Conservation (phyloP, 2,113 vertebrate species). For the Bubo bubo region DNA sequence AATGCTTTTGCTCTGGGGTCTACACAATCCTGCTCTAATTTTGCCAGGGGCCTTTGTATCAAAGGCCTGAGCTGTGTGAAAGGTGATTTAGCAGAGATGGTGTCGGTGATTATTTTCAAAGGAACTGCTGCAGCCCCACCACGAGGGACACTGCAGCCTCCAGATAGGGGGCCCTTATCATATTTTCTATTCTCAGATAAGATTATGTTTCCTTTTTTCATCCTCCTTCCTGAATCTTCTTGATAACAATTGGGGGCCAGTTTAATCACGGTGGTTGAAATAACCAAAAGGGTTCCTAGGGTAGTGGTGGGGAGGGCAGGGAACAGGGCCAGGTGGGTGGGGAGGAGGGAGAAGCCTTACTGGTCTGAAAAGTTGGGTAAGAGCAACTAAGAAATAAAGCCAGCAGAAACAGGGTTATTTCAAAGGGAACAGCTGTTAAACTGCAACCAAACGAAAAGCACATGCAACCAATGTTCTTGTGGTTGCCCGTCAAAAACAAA, state of each 20-base stretch:
- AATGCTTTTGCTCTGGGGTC: conserved; percentile 64
- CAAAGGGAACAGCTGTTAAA: conserved; percentile 65
- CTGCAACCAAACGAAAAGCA: conserved; percentile 57
- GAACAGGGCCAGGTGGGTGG: conserved; percentile 34
- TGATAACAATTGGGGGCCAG: conserved; percentile 73
- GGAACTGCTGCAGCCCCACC: conserved; percentile 73
- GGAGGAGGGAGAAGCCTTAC: conserved; percentile 2
- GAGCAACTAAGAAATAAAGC: conserved; percentile 31
- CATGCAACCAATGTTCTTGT: conserved; percentile 44
- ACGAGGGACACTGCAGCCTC: conserved; percentile 73
- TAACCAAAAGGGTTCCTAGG: conserved; percentile 56
- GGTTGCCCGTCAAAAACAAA: conserved; percentile 22
- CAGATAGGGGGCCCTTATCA: conserved; percentile 76
- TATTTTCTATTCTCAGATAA: conserved; percentile 77
- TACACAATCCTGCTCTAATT: conserved; percentile 71
- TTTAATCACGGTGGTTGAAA: conserved; percentile 69
- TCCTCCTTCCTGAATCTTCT: conserved; percentile 75
- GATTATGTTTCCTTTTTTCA: conserved; percentile 75
- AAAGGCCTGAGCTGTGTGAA: conserved; percentile 74
- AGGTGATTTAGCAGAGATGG: conserved; percentile 77
- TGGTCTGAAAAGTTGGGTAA: conserved; percentile 36
- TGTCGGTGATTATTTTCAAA: conserved; percentile 74
- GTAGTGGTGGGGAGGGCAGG: conserved; percentile 8
- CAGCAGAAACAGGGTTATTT: conserved; percentile 13
- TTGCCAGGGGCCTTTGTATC: conserved; percentile 72